phyloP scores from a whole-genome alignment of 2,797 vertebrate species.

The Cynodonichthys magdalenae region DNA sequence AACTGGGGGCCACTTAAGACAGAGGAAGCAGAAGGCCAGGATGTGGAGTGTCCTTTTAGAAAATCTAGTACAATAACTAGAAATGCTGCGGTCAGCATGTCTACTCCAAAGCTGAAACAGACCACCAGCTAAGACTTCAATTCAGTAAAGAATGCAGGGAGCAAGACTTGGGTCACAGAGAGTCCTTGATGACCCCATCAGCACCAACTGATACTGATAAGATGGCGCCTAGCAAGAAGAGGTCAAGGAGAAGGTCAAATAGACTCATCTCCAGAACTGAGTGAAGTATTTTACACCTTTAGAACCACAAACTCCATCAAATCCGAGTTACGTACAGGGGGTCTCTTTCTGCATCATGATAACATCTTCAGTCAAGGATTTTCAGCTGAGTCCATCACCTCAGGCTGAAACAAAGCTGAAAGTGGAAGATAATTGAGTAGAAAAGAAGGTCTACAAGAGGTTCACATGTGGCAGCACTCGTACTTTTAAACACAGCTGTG shows the following conservation, averaged over 20 bases:
- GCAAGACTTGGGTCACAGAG: neutral
- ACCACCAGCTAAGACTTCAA: neutral
- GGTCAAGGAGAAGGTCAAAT: constrained; percentile 17
- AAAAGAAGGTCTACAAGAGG: too few relatives aligned
- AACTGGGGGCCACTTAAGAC: neutral
- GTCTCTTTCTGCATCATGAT: neutral
- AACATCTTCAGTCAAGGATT: neutral
- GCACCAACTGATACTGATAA: neutral
- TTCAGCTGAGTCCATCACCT: too few relatives aligned
- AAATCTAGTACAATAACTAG: neutral
- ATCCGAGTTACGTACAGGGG: too few relatives aligned
- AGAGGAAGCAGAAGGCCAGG: neutral
- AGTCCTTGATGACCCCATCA: constrained; percentile 3
- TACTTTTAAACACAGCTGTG: neutral
- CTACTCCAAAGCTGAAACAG: neutral
- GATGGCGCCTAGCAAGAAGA: neutral
- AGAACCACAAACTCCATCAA: too few relatives aligned
- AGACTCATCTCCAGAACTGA: neutral
- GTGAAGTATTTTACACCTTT: neutral
- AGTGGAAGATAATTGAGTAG: too few relatives aligned
- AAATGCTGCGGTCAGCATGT: neutral
- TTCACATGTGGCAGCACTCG: neutral
- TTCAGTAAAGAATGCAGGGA: constrained; percentile 14
- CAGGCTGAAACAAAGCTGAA: too few relatives aligned
- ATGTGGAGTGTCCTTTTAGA: neutral